Conservation (phyloP, 2,113 vertebrate species). For the Entelurus aequoreus region DNA sequence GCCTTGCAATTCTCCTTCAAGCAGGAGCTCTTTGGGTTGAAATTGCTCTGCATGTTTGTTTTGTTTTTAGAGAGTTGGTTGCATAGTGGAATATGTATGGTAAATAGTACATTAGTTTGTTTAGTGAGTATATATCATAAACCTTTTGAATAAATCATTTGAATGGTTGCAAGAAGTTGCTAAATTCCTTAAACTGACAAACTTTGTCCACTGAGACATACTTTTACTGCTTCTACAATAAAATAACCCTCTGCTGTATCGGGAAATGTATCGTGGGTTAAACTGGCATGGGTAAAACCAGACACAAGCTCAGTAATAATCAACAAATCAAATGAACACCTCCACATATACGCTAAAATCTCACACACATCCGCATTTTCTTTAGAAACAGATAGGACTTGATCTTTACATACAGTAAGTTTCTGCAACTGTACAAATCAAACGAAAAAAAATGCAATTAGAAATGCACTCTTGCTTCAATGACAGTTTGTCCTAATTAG, state of each 20-base stretch:
- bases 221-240: conserved; percentile 25
- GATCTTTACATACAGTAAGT: conserved; percentile 7
- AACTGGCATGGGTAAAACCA: neutral
- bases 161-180: conserved; percentile 11
- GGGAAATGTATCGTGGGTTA: conserved; percentile 12
- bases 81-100: no score
- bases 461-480: conserved; percentile 38
- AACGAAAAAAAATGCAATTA: conserved; percentile 37
- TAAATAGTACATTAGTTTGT: neutral
- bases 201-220: conserved; percentile 9
- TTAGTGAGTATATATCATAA: conserved; percentile 22
- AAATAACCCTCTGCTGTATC: conserved; percentile 7
- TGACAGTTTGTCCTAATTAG: conserved; percentile 17
- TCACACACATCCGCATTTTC: neutral
- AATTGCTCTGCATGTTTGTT: no score
- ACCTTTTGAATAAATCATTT: conserved; percentile 20
- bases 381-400: conserved; percentile 4
- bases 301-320: neutral
- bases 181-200: conserved; percentile 20
- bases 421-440: conserved; percentile 18
- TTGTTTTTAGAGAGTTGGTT: no score
- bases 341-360: neutral
- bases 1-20: no score
- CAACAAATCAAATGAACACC: neutral
- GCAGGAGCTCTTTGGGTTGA: no score